Conservation (phyloP, 2,797 vertebrate species). For the Mormyrus proboscirostris region DNA sequence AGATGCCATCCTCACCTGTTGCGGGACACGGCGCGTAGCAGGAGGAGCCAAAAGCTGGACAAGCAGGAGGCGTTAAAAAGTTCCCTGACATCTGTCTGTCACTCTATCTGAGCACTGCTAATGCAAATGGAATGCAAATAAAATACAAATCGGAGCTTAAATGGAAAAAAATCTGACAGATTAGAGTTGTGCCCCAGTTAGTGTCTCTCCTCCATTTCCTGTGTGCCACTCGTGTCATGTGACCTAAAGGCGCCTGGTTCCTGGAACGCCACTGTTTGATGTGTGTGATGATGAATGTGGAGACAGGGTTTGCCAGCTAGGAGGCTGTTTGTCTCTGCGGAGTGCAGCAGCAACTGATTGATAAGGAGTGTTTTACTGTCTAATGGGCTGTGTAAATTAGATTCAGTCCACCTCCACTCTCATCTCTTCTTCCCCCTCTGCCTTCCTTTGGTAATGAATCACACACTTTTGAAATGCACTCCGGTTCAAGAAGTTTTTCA, state of each 20-base stretch:
- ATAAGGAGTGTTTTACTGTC: constrained; percentile 40
- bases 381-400: constrained; percentile 24
- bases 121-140: neutral
- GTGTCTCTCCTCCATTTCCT: neutral
- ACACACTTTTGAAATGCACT: constrained; percentile 51
- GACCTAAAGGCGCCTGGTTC: neutral
- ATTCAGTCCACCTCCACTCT: constrained; percentile 20
- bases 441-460: constrained; percentile 43
- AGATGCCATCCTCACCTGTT: neutral
- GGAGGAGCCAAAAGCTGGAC: neutral
- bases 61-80: neutral
- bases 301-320: neutral
- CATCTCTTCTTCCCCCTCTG: constrained; percentile 24
- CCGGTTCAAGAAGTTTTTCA: neutral
- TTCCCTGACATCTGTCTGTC: neutral
- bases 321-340: neutral
- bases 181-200: neutral
- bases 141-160: neutral
- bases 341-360: constrained; percentile 34
- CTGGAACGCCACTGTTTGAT: neutral
- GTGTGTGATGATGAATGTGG: constrained; percentile 18
- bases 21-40: neutral
- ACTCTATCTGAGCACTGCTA: neutral
- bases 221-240: neutral
- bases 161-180: constrained; percentile 12